Evolutionary conservation across 2,888 invertebrate genomes (phyloP).

Genomic region (Masnerella sp.): DNA sequence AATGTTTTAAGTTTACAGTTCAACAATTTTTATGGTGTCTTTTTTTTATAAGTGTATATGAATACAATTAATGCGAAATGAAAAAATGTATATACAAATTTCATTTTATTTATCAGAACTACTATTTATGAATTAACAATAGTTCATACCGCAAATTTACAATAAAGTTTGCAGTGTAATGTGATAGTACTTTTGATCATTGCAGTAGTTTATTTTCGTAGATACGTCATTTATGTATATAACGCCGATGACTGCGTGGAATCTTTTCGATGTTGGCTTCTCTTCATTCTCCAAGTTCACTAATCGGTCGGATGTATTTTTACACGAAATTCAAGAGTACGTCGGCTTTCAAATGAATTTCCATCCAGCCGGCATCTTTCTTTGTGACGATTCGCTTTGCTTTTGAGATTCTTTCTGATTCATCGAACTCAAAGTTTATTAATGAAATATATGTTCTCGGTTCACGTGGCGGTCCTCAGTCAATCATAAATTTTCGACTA

Average conservation of each 20-base stretch:
- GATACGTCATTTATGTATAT: slow-evolving; percentile 5
- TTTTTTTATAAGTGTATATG: too few relatives aligned
- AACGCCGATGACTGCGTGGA: slow-evolving; percentile 13
- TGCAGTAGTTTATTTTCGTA: slow-evolving; percentile 1
- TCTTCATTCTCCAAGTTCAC: slow-evolving; percentile 39
- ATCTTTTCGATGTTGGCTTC: slow-evolving; percentile 11
- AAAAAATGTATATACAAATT: too few relatives aligned
- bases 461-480: too few relatives aligned
- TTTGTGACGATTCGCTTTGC: slow-evolving; percentile 38
- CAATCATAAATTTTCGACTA: too few relatives aligned
- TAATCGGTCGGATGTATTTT: slow-evolving; percentile 50
- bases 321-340: slow-evolving; percentile 51
- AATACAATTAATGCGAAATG: too few relatives aligned
- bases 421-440: slow-evolving; percentile 40
- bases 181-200: too few relatives aligned
- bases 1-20: too few relatives aligned
- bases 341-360: slow-evolving; percentile 33
- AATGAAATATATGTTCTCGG: slow-evolving; percentile 46
- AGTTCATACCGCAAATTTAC: too few relatives aligned
- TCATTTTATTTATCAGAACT: too few relatives aligned
- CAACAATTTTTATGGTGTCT: too few relatives aligned
- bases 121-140: too few relatives aligned
- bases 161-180: too few relatives aligned
- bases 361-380: slow-evolving; percentile 41
- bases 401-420: slow-evolving; percentile 43